These are phyloP conservation scores for Phania funesta DNA, from an alignment of 2,888 invertebrate genomes.

Conservation along the genomic window DNA sequence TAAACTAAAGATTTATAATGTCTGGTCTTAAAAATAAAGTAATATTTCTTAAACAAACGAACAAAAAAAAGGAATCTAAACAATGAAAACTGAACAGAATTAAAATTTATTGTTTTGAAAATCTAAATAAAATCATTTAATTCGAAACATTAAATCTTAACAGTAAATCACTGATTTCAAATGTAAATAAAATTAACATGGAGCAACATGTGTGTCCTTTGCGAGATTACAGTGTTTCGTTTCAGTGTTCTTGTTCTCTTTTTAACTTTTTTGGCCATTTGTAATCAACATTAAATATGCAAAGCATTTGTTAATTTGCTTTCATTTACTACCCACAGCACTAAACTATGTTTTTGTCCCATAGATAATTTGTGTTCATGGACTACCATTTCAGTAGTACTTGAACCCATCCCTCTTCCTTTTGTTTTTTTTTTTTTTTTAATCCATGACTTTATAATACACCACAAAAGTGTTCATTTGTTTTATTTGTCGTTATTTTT, in stretches of 20 bases:
- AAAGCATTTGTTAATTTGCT: constrained; percentile 68
- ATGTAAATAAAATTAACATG: constrained; percentile 24
- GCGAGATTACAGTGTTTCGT: background rate
- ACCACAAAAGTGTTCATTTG: no score
- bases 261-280: constrained; percentile 45
- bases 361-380: constrained; percentile 44
- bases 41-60: constrained; percentile 41
- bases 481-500: background rate
- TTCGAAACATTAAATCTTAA: constrained; percentile 27
- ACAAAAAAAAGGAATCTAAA: background rate
- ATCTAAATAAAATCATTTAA: constrained; percentile 27
- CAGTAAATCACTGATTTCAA: constrained; percentile 42
- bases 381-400: constrained; percentile 7
- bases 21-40: constrained; percentile 55
- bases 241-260: background rate
- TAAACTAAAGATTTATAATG: constrained; percentile 64
- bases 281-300: constrained; percentile 68
- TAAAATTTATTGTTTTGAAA: constrained; percentile 43
- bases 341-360: background rate
- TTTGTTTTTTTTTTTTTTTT: no score
- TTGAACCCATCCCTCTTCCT: no score
- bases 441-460: no score
- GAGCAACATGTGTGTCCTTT: constrained; percentile 62
- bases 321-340: constrained; percentile 40
- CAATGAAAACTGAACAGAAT: background rate